A percentile compares a stretch with the other conserved stretches of the same genome.
phyloP scores from a whole-genome alignment of 2,888 invertebrate species.

The Corbicula japonica region DNA sequence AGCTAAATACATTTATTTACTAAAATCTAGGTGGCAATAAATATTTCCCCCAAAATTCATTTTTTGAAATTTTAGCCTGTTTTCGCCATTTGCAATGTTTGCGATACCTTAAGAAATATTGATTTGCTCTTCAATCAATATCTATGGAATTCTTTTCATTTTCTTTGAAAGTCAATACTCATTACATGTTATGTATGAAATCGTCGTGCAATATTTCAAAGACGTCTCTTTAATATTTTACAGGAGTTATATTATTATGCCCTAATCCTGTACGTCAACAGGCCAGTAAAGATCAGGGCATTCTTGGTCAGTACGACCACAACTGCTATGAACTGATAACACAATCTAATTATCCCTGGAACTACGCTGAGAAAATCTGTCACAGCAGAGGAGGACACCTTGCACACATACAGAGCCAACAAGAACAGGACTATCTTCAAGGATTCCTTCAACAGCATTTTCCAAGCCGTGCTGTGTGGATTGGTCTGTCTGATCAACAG shows the following conservation, averaged over 20 bases:
- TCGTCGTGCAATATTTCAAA: no score
- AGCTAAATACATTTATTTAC: no score
- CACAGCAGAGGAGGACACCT: conserved; percentile 14
- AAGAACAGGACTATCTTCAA: conserved; percentile 20
- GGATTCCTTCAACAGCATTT: conserved; percentile 9
- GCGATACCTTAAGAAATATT: no score
- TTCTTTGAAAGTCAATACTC: no score
- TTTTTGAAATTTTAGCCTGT: no score
- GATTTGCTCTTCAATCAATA: no score
- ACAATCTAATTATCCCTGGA: neutral
- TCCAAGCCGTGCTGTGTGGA: conserved; percentile 25
- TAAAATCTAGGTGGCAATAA: no score
- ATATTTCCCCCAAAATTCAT: no score
- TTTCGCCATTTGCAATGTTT: no score
- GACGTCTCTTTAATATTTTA: no score
- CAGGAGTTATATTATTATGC: conserved; percentile 1
- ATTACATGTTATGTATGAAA: no score
- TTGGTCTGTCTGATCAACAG: conserved; percentile 19
- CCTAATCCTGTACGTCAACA: neutral
- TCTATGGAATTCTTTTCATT: no score
- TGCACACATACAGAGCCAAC: conserved; percentile 1
- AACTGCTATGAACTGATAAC: conserved; percentile 35
- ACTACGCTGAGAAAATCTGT: conserved; percentile 12
- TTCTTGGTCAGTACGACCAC: conserved; percentile 5
- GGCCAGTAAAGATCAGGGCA: neutral